Evolutionary conservation across 2,113 vertebrate species (phyloP).

Genomic region (Erythrocebus patas): DNA sequence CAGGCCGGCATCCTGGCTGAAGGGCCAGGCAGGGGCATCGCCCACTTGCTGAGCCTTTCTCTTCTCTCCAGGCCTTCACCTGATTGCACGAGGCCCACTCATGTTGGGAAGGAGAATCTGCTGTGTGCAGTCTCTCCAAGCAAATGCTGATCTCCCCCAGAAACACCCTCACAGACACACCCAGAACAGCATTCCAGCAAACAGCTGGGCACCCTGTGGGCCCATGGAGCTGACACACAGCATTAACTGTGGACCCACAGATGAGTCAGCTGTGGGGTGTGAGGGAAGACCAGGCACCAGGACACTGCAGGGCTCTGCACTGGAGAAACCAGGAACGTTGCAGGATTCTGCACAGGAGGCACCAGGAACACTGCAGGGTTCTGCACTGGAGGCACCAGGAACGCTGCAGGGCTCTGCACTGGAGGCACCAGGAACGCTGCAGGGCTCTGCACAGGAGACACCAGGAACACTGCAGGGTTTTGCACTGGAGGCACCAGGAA

Average conservation of each 20-base stretch:
- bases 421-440: no score
- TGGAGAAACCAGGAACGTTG: no score
- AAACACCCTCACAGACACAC: neutral
- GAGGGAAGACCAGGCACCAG: neutral
- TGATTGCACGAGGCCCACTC: neutral
- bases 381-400: no score
- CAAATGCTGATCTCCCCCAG: neutral
- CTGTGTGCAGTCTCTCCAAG: neutral
- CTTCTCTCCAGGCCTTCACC: neutral
- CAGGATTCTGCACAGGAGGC: no score
- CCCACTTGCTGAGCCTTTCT: neutral
- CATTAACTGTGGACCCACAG: no score
- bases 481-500: no score
- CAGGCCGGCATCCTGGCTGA: fast-evolving
- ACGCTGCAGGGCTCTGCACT: fast-evolving
- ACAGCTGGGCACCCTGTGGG: no score
- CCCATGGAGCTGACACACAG: no score
- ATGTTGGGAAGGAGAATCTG: neutral
- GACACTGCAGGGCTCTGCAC: no score
- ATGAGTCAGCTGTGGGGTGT: no score
- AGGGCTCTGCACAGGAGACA: fast-evolving
- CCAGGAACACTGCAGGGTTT: no score
- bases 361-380: no score
- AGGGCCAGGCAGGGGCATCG: neutral
- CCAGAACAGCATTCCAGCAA: neutral